phyloP scores from a whole-genome alignment of 1,140 invertebrate species.

The Dysdera silvatica region DNA sequence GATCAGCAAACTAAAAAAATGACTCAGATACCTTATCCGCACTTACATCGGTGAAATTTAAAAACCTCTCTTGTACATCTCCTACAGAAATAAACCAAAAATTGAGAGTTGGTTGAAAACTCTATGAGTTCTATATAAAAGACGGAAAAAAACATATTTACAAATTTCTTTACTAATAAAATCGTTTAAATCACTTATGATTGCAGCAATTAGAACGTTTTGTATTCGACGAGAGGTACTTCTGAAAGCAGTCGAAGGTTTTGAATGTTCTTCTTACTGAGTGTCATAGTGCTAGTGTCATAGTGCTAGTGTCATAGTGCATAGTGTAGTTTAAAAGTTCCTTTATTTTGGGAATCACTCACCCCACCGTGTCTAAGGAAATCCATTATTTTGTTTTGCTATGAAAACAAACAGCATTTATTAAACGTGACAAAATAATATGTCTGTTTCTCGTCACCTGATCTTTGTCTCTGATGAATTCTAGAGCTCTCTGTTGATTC shows the following conservation, averaged over 20 bases:
- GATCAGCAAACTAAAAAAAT: slow-evolving; percentile 3
- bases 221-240: slow-evolving; percentile 19
- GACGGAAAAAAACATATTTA: slow-evolving; percentile 16
- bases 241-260: slow-evolving; percentile 4
- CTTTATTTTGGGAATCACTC: slow-evolving; percentile 4
- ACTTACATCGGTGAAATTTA: slow-evolving; percentile 19
- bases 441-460: slow-evolving; percentile 15
- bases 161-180: slow-evolving; percentile 13
- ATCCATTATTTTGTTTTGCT: background rate
- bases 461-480: background rate
- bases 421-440: slow-evolving; percentile 3
- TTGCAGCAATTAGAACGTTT: slow-evolving; percentile 29
- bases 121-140: slow-evolving; percentile 26
- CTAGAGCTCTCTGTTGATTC: background rate
- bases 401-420: slow-evolving; percentile 6
- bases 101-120: slow-evolving; percentile 15
- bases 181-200: slow-evolving; percentile 6
- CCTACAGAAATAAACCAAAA: slow-evolving; percentile 16
- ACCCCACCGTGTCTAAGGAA: background rate
- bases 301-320: too few species aligned
- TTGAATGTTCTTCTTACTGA: slow-evolving; percentile 11
- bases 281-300: too few species aligned
- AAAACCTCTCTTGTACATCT: slow-evolving; percentile 28
- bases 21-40: slow-evolving; percentile 8
- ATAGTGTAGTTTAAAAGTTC: slow-evolving; percentile 6